These are phyloP conservation scores for Horisme vitalbata DNA, from an alignment of 2,888 invertebrate species.

Conservation along the genomic window DNA sequence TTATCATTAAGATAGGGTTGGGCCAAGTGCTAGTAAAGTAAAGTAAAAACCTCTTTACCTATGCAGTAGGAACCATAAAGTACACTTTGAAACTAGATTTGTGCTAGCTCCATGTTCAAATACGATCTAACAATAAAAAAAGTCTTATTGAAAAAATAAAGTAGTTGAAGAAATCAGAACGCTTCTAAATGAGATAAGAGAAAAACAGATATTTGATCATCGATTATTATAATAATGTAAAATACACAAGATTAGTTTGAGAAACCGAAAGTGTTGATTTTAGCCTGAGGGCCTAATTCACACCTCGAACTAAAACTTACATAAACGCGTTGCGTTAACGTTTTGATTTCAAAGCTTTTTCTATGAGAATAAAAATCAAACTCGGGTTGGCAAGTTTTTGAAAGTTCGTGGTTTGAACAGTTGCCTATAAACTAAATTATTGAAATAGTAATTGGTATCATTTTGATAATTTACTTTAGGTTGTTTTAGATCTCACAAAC, in stretches of 20 bases:
- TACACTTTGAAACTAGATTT: no score
- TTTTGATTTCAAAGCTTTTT: background rate
- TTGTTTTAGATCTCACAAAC: no score
- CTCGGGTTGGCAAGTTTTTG: background rate
- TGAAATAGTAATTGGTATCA: constrained; percentile 13
- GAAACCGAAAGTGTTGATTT: constrained; percentile 51
- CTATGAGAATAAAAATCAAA: constrained; percentile 6
- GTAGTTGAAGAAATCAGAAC: no score
- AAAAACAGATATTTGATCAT: constrained; percentile 25
- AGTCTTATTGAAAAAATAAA: no score
- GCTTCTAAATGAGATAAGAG: no score
- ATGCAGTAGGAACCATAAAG: no score
- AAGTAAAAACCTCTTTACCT: no score
- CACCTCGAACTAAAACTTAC: constrained; percentile 29
- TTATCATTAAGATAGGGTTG: no score
- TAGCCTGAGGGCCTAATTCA: constrained; percentile 45
- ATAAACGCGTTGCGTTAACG: constrained; percentile 6
- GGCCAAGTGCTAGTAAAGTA: no score
- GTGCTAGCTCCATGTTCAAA: no score
- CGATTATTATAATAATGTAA: constrained; percentile 45
- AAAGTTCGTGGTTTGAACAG: constrained; percentile 8
- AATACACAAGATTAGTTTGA: constrained; percentile 38
- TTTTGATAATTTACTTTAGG: constrained; percentile 4
- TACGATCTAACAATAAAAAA: no score
- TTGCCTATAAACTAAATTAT: constrained; percentile 6